phyloP scores from a whole-genome alignment of 2,888 invertebrate species.

The Meteorus cinctellus region DNA sequence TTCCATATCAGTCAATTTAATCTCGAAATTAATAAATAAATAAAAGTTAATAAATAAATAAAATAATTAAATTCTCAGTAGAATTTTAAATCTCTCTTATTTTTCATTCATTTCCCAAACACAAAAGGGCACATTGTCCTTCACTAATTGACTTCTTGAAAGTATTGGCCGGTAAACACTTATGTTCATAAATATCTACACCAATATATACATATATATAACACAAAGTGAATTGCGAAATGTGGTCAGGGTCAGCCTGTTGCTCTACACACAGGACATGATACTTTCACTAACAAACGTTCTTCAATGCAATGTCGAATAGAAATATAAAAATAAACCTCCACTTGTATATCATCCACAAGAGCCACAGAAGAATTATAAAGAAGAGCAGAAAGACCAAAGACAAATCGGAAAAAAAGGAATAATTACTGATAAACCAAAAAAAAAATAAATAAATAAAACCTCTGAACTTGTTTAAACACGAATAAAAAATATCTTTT shows the following conservation, averaged over 20 bases:
- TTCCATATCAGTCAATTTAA: too few species aligned
- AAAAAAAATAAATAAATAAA: too few species aligned
- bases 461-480: too few species aligned
- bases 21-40: too few species aligned
- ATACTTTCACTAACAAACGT: conserved; percentile 61
- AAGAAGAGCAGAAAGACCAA: not conserved
- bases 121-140: not conserved
- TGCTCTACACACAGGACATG: conserved; percentile 56
- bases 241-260: conserved; percentile 69
- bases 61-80: too few species aligned
- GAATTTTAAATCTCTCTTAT: not conserved
- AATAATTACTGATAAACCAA: not conserved
- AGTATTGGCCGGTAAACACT: not conserved
- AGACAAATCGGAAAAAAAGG: not conserved
- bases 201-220: not conserved
- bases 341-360: not conserved
- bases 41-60: too few species aligned
- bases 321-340: not conserved
- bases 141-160: not conserved
- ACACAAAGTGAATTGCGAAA: conserved; percentile 58
- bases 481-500: too few species aligned
- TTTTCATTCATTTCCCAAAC: not conserved
- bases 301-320: not conserved
- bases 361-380: not conserved
- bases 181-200: not conserved